These are phyloP conservation scores for Drosophila rhopaloa DNA, from an alignment of 1,140 invertebrate genomes.

Conservation along the genomic window DNA sequence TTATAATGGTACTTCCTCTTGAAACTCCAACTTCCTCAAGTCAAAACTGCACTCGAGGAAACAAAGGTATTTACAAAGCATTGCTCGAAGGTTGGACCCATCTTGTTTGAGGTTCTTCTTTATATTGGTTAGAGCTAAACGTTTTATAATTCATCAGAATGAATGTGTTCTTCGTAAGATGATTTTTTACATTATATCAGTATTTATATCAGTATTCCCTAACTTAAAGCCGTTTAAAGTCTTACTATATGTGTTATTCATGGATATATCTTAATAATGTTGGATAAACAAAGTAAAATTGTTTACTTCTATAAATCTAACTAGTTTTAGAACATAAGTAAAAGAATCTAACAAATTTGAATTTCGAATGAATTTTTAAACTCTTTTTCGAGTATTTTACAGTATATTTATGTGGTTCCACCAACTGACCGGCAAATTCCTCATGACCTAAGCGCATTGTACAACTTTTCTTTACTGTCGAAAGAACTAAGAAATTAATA, in stretches of 20 bases:
- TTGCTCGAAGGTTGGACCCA: not conserved
- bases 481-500: constrained; percentile 60
- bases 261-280: too few relatives aligned
- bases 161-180: too few relatives aligned
- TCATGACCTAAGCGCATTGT: constrained; percentile 36
- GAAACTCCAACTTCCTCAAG: not conserved
- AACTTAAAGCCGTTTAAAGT: too few relatives aligned
- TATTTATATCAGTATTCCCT: too few relatives aligned
- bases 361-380: too few relatives aligned
- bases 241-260: too few relatives aligned
- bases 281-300: too few relatives aligned
- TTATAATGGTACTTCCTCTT: not conserved
- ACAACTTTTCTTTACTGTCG: constrained; percentile 35
- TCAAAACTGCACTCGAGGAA: constrained; percentile 2
- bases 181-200: too few relatives aligned
- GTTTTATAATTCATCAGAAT: not conserved
- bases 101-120: not conserved
- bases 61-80: not conserved
- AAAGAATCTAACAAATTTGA: too few relatives aligned
- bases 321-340: too few relatives aligned
- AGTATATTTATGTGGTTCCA: not conserved
- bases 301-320: too few relatives aligned
- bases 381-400: too few relatives aligned
- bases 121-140: not conserved
- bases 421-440: not conserved